These are phyloP conservation scores for Poecile montanus DNA, from an alignment of 2,797 vertebrate genomes.

Conservation along the genomic window DNA sequence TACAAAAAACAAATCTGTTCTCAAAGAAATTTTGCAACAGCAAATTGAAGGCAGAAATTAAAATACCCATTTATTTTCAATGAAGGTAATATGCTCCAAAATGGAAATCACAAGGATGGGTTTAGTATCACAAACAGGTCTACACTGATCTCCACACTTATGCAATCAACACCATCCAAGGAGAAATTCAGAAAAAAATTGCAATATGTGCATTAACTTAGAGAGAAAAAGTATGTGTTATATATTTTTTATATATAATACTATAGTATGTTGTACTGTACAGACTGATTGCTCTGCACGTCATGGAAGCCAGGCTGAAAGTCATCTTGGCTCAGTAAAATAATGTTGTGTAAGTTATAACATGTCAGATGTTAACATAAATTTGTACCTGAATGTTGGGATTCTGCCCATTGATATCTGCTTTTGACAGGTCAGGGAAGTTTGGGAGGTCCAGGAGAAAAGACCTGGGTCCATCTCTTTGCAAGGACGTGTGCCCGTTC, in stretches of 20 bases:
- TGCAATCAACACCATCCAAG: neutral
- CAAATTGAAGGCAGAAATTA: neutral
- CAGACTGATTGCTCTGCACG: neutral
- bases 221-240: neutral
- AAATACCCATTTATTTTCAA: neutral
- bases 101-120: neutral
- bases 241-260: too few relatives aligned
- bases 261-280: neutral
- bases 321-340: neutral
- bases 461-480: conserved; percentile 87
- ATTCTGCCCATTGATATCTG: conserved; percentile 95
- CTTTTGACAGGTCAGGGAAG: conserved; percentile 96
- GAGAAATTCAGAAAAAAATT: neutral
- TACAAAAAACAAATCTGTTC: neutral
- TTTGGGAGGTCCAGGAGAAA: conserved; percentile 95
- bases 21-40: neutral
- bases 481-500: conserved; percentile 78
- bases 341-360: neutral
- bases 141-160: neutral
- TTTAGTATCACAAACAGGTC: neutral
- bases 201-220: neutral
- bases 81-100: neutral
- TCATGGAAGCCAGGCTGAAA: neutral
- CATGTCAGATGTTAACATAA: neutral
- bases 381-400: conserved; percentile 94